These are phyloP conservation scores for Pristis pectinata DNA, from an alignment of 2,797 vertebrate genomes.

Conservation along the genomic window DNA sequence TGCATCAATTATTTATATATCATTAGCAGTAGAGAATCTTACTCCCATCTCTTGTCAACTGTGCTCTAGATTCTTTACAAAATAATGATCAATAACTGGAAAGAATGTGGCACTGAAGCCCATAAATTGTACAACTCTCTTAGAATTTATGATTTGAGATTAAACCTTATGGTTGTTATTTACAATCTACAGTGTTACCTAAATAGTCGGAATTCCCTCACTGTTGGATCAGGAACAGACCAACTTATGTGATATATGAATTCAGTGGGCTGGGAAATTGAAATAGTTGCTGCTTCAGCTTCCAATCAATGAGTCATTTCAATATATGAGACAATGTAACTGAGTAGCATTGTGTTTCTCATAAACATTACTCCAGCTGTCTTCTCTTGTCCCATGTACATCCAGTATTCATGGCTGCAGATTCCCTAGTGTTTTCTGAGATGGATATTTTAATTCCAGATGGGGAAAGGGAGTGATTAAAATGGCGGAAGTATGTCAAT, in stretches of 20 bases:
- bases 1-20: neutral
- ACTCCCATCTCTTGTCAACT: neutral
- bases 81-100: neutral
- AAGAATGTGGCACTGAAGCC: neutral
- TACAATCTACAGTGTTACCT: neutral
- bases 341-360: neutral
- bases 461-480: neutral
- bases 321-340: neutral
- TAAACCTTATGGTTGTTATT: neutral
- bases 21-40: neutral
- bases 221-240: neutral
- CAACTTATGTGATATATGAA: neutral
- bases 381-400: neutral
- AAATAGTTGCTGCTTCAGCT: neutral
- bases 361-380: neutral
- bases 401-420: neutral
- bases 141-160: neutral
- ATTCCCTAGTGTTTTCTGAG: neutral
- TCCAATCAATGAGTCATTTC: neutral
- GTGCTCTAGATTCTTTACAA: neutral
- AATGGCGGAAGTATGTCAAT: neutral
- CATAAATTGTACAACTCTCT: neutral
- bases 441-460: conserved; percentile 21
- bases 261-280: neutral
- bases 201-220: neutral